Evolutionary conservation across 2,797 vertebrate species (phyloP), one percentile per base, ranked within the genome.

Genomic region (Rhabdophis nuchalis): DNA sequence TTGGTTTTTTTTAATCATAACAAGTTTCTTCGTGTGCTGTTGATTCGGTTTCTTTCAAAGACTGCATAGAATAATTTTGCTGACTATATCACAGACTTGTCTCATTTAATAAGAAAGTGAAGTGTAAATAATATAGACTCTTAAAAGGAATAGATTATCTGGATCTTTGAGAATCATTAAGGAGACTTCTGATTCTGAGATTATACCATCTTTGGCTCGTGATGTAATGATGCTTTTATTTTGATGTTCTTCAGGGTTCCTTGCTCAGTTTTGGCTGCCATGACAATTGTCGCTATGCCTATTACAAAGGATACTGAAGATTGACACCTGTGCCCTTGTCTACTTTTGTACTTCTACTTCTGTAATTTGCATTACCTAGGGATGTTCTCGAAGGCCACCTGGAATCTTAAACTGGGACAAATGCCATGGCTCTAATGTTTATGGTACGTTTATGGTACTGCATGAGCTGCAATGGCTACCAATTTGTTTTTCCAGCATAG

Each of bases 41-140:
- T 2, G 0, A 88, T 85, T 91, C 87, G 50, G n/a, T 0, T 13
- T 27, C 89, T 92, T 92, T 90, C 1, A 41, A 53, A 88, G n/a
- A 54, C 1, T 90, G 93, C 93, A 91, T 41, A 25, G 87, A 92
- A 72, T 58, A 90, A 54, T 92, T 94, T 93, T 93, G 13, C 57
- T 64, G 87, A 64, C n/a, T 88, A 27, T 3, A 53, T 52, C 88
- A 88, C n/a, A 72, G n/a, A 32, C 6, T 18, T 68, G 6, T 8
- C n/a, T 68, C 29, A 18, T 29, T 68, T 68, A 32, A 68, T 68
- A 68, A 68, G 64, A 68, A 68, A 32, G 64, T 68, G n/a, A 32
- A 68, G n/a, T 68, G 14, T 32, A 68, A 68, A 68, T 32, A 18
- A 68, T 14, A 68, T 2, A 68, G 29, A 32, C 32, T 32, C 64